Percentiles rank a stretch among this genome's conserved stretches.
Conservation (phyloP, 1,140 invertebrate species). For the Danaus melanippus region DNA sequence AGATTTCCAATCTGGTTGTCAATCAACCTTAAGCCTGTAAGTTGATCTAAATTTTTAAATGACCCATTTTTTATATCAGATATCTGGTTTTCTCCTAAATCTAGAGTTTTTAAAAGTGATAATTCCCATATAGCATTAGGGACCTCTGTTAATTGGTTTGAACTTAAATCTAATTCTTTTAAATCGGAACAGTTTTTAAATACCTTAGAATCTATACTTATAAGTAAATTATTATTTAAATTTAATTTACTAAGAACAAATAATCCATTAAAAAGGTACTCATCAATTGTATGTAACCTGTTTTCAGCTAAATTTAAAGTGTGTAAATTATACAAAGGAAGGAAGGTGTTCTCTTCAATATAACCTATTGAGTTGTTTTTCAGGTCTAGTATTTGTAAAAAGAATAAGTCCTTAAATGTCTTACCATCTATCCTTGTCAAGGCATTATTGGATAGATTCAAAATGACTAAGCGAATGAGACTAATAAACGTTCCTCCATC, state of each 20-base stretch:
- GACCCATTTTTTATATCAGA: constrained; percentile 84
- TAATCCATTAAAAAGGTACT: constrained; percentile 87
- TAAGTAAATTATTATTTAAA: constrained; percentile 86
- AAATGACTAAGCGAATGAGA: constrained; percentile 85
- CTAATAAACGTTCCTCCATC: constrained; percentile 88
- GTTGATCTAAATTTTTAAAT: constrained; percentile 85
- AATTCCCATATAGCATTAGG: constrained; percentile 87
- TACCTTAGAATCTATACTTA: constrained; percentile 82
- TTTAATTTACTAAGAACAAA: constrained; percentile 88
- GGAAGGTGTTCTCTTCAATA: constrained; percentile 89
- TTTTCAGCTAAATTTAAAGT: constrained; percentile 90
- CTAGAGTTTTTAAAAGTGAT: constrained; percentile 86
- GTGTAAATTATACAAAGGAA: constrained; percentile 89
- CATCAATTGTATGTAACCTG: constrained; percentile 83
- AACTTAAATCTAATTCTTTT: constrained; percentile 90
- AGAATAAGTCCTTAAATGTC: constrained; percentile 91
- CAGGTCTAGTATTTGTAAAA: constrained; percentile 89
- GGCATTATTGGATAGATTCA: constrained; percentile 90
- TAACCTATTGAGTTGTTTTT: constrained; percentile 90
- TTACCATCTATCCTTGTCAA: constrained; percentile 86
- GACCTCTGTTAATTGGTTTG: constrained; percentile 85
- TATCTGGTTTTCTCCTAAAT: constrained; percentile 91
- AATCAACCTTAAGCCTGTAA: constrained; percentile 87
- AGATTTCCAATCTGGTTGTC: constrained; percentile 91
- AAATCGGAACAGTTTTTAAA: constrained; percentile 92